Conservation (phyloP, 2,113 vertebrate genomes). For the Tor tambroides region DNA sequence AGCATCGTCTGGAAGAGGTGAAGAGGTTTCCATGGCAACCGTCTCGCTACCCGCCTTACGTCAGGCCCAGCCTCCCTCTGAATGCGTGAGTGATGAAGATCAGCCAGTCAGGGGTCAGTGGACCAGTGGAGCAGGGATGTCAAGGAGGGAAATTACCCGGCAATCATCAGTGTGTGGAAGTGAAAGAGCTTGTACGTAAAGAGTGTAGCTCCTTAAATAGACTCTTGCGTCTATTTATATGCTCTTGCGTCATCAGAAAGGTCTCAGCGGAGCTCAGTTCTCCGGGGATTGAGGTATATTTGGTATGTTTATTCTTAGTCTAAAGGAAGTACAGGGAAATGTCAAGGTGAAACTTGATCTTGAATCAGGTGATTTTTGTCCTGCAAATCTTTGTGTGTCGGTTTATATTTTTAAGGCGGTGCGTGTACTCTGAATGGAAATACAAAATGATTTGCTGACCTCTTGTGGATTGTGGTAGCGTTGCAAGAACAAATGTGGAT, state of each 20-base stretch:
- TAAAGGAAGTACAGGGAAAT: background rate
- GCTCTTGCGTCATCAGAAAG: background rate
- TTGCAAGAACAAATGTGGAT: background rate
- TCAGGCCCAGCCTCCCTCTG: conserved; percentile 75
- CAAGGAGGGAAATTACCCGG: conserved; percentile 20
- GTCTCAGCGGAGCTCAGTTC: background rate
- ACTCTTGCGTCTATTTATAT: conserved; percentile 20
- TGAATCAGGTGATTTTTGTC: background rate
- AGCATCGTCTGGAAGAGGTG: conserved; percentile 75
- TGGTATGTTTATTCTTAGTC: background rate
- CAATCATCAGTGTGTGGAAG: background rate
- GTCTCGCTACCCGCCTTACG: conserved; percentile 79
- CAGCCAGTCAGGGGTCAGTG: conserved; percentile 43
- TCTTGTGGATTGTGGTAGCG: conserved; percentile 43
- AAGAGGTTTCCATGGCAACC: conserved; percentile 79
- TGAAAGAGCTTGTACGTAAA: background rate
- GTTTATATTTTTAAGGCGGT: background rate
- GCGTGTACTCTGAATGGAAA: background rate
- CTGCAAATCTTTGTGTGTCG: background rate
- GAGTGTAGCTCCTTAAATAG: conserved; percentile 19
- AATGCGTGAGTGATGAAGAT: conserved; percentile 47
- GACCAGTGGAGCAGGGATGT: conserved; percentile 43
- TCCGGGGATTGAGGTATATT: background rate
- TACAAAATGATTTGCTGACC: conserved; percentile 19
- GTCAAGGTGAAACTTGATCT: background rate